A percentile compares a stretch with the other conserved stretches of the same genome.
phyloP scores from a whole-genome alignment of 2,797 vertebrate species.

The Petrocephalus sullivani region DNA sequence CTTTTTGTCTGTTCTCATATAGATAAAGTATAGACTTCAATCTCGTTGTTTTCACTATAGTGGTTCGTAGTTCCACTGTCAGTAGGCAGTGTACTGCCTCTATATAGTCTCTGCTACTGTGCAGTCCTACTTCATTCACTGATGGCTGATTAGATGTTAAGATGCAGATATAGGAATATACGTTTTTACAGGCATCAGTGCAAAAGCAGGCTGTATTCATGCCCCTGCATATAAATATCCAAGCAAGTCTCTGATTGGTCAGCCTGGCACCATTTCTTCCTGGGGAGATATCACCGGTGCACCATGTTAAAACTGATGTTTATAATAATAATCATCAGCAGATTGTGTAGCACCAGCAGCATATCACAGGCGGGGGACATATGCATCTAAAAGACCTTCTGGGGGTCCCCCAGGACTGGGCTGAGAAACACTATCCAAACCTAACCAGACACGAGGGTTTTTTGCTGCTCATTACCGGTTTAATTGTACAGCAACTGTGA shows the following conservation, averaged over 20 bases:
- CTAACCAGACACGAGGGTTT: background rate
- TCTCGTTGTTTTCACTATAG: background rate
- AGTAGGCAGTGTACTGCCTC: background rate
- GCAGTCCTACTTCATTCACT: background rate
- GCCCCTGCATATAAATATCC: background rate
- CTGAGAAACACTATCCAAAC: background rate
- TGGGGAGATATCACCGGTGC: background rate
- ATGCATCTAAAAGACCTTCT: background rate
- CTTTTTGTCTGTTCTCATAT: background rate
- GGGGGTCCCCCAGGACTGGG: background rate
- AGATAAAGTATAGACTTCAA: conserved; percentile 1
- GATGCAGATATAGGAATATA: background rate
- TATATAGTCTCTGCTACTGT: background rate
- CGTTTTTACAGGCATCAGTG: background rate
- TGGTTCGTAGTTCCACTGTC: background rate
- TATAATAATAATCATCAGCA: background rate
- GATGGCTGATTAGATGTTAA: background rate
- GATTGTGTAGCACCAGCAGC: background rate
- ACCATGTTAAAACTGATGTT: background rate
- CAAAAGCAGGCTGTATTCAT: background rate
- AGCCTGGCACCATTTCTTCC: background rate
- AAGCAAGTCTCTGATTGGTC: background rate
- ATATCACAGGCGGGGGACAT: background rate
- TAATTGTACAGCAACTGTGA: background rate
- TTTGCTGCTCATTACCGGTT: background rate